Conservation (phyloP, 2,888 invertebrate genomes). For the Vandiemenella viatica region DNA sequence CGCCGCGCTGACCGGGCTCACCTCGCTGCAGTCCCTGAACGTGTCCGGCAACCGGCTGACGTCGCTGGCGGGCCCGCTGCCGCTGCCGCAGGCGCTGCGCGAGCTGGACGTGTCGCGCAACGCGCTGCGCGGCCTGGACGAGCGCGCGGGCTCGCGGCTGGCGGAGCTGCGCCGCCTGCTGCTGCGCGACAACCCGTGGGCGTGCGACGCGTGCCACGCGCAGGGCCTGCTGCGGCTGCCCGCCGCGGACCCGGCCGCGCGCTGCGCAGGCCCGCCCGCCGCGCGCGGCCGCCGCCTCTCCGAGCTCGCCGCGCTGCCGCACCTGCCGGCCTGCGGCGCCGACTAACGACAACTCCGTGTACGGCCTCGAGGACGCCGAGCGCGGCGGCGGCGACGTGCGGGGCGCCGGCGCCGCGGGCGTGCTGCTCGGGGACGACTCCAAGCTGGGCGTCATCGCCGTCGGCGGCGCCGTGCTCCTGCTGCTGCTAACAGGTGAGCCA, state of each 20-base stretch:
- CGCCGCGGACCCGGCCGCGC: too few species aligned
- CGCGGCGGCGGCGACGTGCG: constrained; percentile 30
- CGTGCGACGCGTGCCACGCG: constrained; percentile 49
- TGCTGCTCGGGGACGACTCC: constrained; percentile 35
- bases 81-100: constrained; percentile 39
- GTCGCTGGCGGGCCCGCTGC: constrained; percentile 38
- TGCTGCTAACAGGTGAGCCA: constrained; percentile 30
- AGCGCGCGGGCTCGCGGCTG: constrained; percentile 38
- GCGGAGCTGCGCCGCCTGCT: constrained; percentile 39
- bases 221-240: constrained; percentile 33
- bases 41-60: constrained; percentile 56
- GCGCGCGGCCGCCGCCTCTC: constrained; percentile 29
- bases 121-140: constrained; percentile 45
- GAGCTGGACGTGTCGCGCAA: constrained; percentile 61
- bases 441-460: constrained; percentile 37
- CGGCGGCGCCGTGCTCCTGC: constrained; percentile 39
- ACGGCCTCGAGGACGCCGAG: constrained; percentile 29
- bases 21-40: constrained; percentile 48
- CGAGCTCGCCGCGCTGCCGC: constrained; percentile 28
- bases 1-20: constrained; percentile 40
- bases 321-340: too few species aligned
- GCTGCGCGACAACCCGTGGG: constrained; percentile 49
- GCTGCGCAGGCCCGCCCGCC: constrained; percentile 29
- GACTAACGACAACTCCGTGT: constrained; percentile 33
- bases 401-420: constrained; percentile 20